Conservation (phyloP, 1,140 invertebrate genomes). For the Leptestheria dahalacensis region DNA sequence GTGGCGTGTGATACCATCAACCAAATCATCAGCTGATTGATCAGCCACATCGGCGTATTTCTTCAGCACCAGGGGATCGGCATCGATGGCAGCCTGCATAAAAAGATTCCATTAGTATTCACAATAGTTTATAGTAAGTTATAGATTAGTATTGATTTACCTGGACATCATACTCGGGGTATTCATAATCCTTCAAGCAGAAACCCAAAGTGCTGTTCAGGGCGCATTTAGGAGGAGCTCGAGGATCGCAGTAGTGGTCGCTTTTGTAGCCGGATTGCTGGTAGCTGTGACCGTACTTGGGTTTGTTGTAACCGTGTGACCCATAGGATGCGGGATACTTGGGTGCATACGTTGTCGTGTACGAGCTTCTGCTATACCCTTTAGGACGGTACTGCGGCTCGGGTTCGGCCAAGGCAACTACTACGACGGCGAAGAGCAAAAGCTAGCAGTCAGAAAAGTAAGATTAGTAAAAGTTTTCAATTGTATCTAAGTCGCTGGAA, state of each 20-base stretch:
- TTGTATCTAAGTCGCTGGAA: too few species aligned
- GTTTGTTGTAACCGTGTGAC: not conserved
- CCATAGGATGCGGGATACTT: constrained; percentile 1
- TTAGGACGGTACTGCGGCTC: constrained; percentile 5
- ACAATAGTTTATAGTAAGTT: not conserved
- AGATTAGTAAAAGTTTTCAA: too few species aligned
- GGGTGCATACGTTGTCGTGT: not conserved
- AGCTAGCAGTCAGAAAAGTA: too few species aligned
- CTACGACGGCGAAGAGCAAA: not conserved
- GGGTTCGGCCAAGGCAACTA: not conserved
- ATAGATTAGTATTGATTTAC: constrained; percentile 1
- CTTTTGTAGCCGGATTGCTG: not conserved
- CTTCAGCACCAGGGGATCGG: constrained; percentile 21
- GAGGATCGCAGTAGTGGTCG: constrained; percentile 21
- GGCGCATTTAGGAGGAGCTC: constrained; percentile 19
- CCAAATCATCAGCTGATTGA: constrained; percentile 22
- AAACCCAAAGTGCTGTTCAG: constrained; percentile 17
- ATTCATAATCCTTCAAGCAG: constrained; percentile 20
- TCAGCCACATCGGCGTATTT: constrained; percentile 22
- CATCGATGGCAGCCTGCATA: constrained; percentile 17
- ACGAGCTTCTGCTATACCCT: not conserved
- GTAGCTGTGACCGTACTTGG: not conserved
- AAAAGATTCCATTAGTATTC: not conserved
- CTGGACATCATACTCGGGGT: constrained; percentile 22
- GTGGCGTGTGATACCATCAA: constrained; percentile 19